A percentile compares a stretch with the other conserved stretches of the same genome.
Conservation (phyloP, 2,888 invertebrate genomes). For the Chloroclysta siterata region DNA sequence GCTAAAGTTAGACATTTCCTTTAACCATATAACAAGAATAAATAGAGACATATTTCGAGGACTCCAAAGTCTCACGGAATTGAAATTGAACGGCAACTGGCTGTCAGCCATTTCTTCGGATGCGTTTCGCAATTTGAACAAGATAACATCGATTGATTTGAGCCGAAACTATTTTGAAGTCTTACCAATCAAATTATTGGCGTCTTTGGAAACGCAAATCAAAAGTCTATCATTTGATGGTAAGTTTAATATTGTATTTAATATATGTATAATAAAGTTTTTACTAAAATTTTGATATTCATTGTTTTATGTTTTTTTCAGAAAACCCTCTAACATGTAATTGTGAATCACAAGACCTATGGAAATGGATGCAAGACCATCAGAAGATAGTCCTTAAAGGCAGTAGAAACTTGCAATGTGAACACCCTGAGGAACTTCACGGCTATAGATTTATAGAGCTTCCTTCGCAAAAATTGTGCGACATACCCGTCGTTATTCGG, state of each 20-base stretch:
- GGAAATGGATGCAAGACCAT: slow-evolving; percentile 97
- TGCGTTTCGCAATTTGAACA: slow-evolving; percentile 90
- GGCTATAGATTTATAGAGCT: slow-evolving; percentile 91
- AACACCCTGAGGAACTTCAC: slow-evolving; percentile 92
- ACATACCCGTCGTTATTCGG: slow-evolving; percentile 92
- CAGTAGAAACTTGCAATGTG: slow-evolving; percentile 89
- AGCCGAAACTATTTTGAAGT: slow-evolving; percentile 93
- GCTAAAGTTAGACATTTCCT: slow-evolving; percentile 92
- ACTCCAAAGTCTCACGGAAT: slow-evolving; percentile 90
- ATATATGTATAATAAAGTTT: neutral
- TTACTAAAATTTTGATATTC: neutral
- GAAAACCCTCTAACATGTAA: slow-evolving; percentile 96
- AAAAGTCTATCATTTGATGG: slow-evolving; percentile 92
- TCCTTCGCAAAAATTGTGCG: slow-evolving; percentile 93
- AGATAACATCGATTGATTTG: slow-evolving; percentile 90
- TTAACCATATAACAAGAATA: slow-evolving; percentile 92
- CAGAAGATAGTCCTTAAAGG: slow-evolving; percentile 88
- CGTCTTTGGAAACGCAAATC: slow-evolving; percentile 92
- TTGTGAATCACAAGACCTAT: slow-evolving; percentile 95
- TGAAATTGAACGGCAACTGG: slow-evolving; percentile 93
- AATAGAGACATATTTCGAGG: slow-evolving; percentile 91
- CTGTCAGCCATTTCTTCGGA: slow-evolving; percentile 91
- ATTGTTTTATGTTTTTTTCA: slow-evolving; percentile 61
- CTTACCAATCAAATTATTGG: slow-evolving; percentile 91
- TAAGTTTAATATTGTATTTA: slow-evolving; percentile 67